These are phyloP conservation scores for Spodoptera exigua DNA, from an alignment of 2,888 invertebrate species.

Conservation along the genomic window DNA sequence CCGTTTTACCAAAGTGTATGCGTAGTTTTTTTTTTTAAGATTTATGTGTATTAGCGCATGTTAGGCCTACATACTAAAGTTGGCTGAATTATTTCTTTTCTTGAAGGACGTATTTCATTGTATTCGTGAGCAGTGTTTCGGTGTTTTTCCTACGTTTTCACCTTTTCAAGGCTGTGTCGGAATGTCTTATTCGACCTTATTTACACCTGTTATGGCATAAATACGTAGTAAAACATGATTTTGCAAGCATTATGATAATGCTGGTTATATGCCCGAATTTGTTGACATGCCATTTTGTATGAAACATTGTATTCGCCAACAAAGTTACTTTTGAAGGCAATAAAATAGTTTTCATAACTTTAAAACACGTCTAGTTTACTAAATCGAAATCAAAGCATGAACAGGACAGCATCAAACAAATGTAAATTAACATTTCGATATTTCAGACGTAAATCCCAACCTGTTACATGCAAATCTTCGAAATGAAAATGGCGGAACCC, in stretches of 20 bases:
- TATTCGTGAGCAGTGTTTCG: conserved; percentile 37
- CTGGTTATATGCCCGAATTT: conserved; percentile 11
- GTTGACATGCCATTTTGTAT: conserved; percentile 27
- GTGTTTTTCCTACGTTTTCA: conserved; percentile 37
- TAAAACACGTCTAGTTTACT: conserved; percentile 2
- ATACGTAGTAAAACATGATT: conserved; percentile 33
- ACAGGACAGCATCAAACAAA: conserved; percentile 20
- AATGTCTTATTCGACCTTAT: conserved; percentile 49
- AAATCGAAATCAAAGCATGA: conserved; percentile 13
- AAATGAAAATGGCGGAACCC: conserved; percentile 47
- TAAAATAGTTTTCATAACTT: conserved; percentile 7
- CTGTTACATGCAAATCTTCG: conserved; percentile 48
- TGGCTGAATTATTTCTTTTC: conserved; percentile 19
- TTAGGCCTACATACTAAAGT: conserved; percentile 19
- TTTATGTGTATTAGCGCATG: conserved; percentile 21
- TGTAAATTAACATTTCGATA: conserved; percentile 23
- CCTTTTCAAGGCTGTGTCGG: conserved; percentile 32
- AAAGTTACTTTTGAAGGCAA: conserved; percentile 14
- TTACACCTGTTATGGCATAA: conserved; percentile 39
- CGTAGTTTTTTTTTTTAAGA: conserved; percentile 31
- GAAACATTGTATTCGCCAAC: conserved; percentile 34
- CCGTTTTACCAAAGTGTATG: conserved; percentile 54
- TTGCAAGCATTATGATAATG: conserved; percentile 31
- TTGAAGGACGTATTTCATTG: conserved; percentile 28
- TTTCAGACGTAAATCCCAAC: conserved; percentile 26